phyloP scores from a whole-genome alignment of 2,113 vertebrate species.

The Nannospalax galili region DNA sequence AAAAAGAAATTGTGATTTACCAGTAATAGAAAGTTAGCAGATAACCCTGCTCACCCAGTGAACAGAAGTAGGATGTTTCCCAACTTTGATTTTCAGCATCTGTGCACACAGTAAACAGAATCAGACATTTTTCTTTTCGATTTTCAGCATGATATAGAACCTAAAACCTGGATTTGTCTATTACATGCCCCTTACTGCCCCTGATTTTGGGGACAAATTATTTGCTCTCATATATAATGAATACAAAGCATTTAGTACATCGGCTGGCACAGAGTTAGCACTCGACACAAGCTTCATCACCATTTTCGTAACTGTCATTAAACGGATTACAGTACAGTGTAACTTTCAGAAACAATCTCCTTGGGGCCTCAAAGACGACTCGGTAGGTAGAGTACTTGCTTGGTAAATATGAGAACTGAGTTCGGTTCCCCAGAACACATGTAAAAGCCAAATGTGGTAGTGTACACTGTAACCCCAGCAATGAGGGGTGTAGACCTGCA shows the following conservation, averaged over 20 bases:
- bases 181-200: background rate
- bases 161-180: background rate
- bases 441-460: too few species aligned
- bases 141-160: background rate
- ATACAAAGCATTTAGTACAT: background rate
- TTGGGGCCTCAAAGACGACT: too few species aligned
- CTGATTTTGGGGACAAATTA: background rate
- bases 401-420: too few species aligned
- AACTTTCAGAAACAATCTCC: background rate
- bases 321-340: too few species aligned
- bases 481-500: background rate
- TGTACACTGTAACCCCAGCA: background rate
- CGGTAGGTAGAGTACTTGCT: too few species aligned
- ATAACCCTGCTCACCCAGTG: background rate
- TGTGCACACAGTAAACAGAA: background rate
- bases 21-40: background rate
- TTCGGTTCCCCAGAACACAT: too few species aligned
- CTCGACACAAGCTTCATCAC: background rate
- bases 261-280: background rate
- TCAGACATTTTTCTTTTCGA: background rate
- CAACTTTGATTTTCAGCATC: conserved; percentile 40
- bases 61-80: background rate
- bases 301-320: background rate
- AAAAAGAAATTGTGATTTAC: background rate
- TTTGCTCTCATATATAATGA: background rate